Base-by-base conservation (phyloP, 2,113 vertebrate genomes). In the Laticauda colubrina region DNA sequence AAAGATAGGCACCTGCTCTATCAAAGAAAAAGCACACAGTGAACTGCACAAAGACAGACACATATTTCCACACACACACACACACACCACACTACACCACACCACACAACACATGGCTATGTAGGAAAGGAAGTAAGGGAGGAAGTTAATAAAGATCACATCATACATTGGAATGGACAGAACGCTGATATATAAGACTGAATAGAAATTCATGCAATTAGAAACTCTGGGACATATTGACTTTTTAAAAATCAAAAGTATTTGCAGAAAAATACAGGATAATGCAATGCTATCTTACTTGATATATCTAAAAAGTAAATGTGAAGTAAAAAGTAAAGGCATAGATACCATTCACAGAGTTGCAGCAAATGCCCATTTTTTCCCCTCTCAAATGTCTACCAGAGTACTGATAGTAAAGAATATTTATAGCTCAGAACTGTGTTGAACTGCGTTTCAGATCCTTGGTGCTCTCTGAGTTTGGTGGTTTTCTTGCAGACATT, bases 1-100 rank as follows among this genome's bases (percentile, higher is more conserved):
- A 93, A 90, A 54, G 89, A 93, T 64, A 93, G 92, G 81, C 92
- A 93, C 92, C 89, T 93, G 92, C 81, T 93, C 56, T 51, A 61
- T 90, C n/a, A 54, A 87, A 85, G 89, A 56, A 89, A 93, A 90
- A 89, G 92, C 92, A 93, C 92, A 93, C 56, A 90, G 89, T 93
- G 92, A 93, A 90, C 92, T 20, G 75, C 89, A 93, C 75, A 87
- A 93, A 93, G 89, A 56, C 92, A 90, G 88, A 93, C 88, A 90
- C 92, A 93, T 90, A 89, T 90, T 93, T 61, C 12, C 45, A 48
- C 9, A 87, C 23, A 53, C 12, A 39, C 45, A 10, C 85, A 56
- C 39, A 59, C 45, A 90, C 59, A 45, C 45, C 45, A 23, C 91
- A 81, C 39, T 3, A 55, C n/a, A 90, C 23, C 45, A 23, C 91